Base-by-base conservation (phyloP, 2,113 vertebrate species). In the Equus quagga region DNA sequence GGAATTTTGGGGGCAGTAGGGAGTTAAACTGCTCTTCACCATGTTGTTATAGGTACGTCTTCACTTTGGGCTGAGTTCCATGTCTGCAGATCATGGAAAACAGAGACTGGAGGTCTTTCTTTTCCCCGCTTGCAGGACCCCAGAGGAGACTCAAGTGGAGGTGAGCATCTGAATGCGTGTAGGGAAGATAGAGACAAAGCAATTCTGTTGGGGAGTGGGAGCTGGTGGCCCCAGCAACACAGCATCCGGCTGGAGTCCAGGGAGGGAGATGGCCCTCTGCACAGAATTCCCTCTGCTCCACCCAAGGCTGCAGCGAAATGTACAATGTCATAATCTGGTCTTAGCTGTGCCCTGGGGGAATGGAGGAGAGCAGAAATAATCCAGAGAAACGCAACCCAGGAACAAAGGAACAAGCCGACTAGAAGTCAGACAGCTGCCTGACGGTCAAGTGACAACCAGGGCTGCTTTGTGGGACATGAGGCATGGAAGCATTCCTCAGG, bases 331-430 rank as follows among this genome's bases (percentile, higher is more conserved):
- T 56, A 67, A 28, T 62, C 82, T 91, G 96, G 41, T 75, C 33
- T 94, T 24, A 76, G 3, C 75, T 94, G 67, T 80, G 58, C 51
- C 92, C 65, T 82, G 69, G 87, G 67, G 60, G 41, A 76, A 54
- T 94, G 82, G 69, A 92, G 80, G 64, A 85, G 54, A 65, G 56
- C 41, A 94, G 94, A 92, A 80, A 89, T 54, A 41, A 85, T 80
- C 41, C 54, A 80, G 72, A 91, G 95, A 76, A 93, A 81, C 67
- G 51, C 15, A 62, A 36, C 89, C 41, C 6, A 46, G 24, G 8
- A 26, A 75, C 8, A 21, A 92, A 87, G 36, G 44, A 79, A 26
- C 23, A 46, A 51, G 88, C 14, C 58, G 84, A 28, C 41, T 1
- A n/a, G 54, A 89, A 96, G 46, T 28, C 78, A 44, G 23, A n/a